These are phyloP conservation scores for Xylota sylvarum DNA, from an alignment of 2,888 invertebrate genomes.

Conservation along the genomic window DNA sequence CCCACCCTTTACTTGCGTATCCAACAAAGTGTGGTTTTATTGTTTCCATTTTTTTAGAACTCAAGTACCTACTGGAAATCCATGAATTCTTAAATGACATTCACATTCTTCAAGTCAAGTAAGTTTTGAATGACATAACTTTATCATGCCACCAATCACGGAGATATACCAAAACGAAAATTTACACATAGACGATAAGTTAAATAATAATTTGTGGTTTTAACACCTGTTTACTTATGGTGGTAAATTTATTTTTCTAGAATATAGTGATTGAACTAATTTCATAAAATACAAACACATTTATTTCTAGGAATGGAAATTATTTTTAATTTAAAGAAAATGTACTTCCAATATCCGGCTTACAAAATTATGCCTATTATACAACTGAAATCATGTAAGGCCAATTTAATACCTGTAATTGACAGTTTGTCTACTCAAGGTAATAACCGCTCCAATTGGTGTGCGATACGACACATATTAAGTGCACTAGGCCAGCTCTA, in stretches of 20 bases:
- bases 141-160: neutral
- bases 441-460: constrained; percentile 10
- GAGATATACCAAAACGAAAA: neutral
- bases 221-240: neutral
- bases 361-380: neutral
- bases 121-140: neutral
- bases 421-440: constrained; percentile 31
- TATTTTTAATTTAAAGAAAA: neutral
- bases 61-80: no score
- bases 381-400: neutral
- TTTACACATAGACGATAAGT: constrained; percentile 3
- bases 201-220: constrained; percentile 19
- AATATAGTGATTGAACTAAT: neutral
- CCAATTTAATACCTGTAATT: constrained; percentile 26
- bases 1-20: no score
- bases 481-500: constrained; percentile 19
- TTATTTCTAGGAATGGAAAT: neutral
- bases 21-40: no score
- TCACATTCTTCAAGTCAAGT: neutral
- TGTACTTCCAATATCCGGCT: neutral
- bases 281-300: neutral
- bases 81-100: neutral
- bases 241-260: neutral
- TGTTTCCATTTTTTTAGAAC: no score
- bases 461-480: constrained; percentile 13